Conservation (phyloP, 2,113 vertebrate species). For the Calidris pygmaea region DNA sequence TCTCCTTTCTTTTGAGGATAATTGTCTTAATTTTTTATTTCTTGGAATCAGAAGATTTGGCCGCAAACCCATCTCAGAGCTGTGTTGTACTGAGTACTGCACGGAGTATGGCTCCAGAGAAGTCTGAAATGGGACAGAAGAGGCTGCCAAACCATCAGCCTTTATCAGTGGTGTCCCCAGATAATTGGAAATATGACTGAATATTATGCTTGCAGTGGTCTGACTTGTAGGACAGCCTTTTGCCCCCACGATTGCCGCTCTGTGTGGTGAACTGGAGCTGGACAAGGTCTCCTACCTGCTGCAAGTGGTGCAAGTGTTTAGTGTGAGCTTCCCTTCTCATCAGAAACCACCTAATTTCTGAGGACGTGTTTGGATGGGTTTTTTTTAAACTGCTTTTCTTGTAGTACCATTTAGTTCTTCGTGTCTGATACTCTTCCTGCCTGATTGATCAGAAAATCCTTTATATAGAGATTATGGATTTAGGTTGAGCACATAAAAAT, state of each 20-base stretch:
- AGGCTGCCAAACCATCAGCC: rapidly evolving
- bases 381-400: not conserved
- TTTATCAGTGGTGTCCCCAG: not conserved
- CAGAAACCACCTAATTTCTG: not conserved
- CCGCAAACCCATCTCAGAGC: not conserved
- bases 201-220: not conserved
- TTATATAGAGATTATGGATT: not conserved
- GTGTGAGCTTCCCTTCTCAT: not conserved
- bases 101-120: not conserved
- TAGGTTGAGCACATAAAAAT: not conserved
- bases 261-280: not conserved
- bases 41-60: not conserved
- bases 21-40: not conserved
- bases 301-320: rapidly evolving
- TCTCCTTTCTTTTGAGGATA: not conserved
- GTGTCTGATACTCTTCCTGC: not conserved
- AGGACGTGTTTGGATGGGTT: not conserved
- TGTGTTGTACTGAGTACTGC: not conserved
- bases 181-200: not conserved
- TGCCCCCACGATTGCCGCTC: not conserved
- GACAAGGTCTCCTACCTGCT: not conserved
- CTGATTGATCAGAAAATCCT: not conserved
- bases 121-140: not conserved
- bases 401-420: not conserved
- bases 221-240: not conserved